Base-by-base conservation (phyloP, 2,888 invertebrate genomes). In the Nomada lathburiana region DNA sequence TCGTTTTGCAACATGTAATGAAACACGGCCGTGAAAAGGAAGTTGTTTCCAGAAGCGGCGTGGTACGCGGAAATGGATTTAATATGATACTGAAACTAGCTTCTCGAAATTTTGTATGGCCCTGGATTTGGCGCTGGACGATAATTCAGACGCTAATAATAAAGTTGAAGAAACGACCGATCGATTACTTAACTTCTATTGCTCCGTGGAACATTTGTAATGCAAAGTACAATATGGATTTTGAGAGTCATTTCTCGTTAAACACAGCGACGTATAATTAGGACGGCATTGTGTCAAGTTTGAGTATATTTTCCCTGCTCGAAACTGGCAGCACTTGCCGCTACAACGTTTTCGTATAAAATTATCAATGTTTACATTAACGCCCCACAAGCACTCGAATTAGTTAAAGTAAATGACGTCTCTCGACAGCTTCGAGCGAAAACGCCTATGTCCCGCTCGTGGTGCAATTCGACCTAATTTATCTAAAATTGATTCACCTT, bases 341-440 rank as follows among this genome's bases (percentile, higher is more conserved):
- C 55, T 68, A 42, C 18, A 68, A 42, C 55, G 11, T 42, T 55
- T 55, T 55, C 55, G 10, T 18, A 2, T 13, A 36, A 68, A 68
- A 68, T 55, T 55, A 68, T 42, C 68, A 16, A 7, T 42, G 23
- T 55, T 68, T 68, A 13, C 23, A 16, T 68, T 67, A 67, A 36
- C 53, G 16, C 36, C 52, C 13, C 55, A 67, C 36, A 36, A 5
- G 16, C 67, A 44, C 53, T 53, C 42, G 23, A 55, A 42, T 55
- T 55, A 55, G 42, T 68, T 55, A 18, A 55, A 18, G 7, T 23
- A 18, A 23, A 42, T 42, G 55, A 55, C 55, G 18, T 68, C 20
- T 23, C 55, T 23, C 55, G 0, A 11, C 55, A 11, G 23, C 13
- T 55, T 23, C 5, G 2, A 20, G 11, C 23, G 42, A 16, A 55